Conservation (phyloP, 1,140 invertebrate species). For the Neelides sp. region DNA sequence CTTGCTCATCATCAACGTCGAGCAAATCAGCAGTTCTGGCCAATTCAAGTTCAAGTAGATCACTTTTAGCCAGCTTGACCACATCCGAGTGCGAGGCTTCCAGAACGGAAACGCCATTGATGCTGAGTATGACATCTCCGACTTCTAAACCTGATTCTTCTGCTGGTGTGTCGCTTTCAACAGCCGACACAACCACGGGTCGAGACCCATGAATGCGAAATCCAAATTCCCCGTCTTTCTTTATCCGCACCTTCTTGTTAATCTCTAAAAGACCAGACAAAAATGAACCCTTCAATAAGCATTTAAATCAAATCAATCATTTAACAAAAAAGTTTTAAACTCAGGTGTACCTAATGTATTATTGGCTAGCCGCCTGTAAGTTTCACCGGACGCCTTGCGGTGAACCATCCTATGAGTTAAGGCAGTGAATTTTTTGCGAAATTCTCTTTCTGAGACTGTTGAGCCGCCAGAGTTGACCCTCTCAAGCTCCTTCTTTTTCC, state of each 20-base stretch:
- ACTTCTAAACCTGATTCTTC: slow-evolving; percentile 80
- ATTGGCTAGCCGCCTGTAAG: slow-evolving; percentile 68
- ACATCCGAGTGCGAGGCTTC: slow-evolving; percentile 88
- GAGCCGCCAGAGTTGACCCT: slow-evolving; percentile 47
- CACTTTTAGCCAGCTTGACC: slow-evolving; percentile 78
- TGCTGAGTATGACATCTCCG: slow-evolving; percentile 82
- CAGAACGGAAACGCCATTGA: slow-evolving; percentile 79
- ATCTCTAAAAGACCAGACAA: slow-evolving; percentile 22
- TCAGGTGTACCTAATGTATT: slow-evolving; percentile 79
- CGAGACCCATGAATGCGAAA: slow-evolving; percentile 90
- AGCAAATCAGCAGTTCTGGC: slow-evolving; percentile 66
- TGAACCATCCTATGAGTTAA: slow-evolving; percentile 80
- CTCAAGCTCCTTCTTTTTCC: slow-evolving; percentile 38
- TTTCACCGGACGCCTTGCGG: slow-evolving; percentile 77
- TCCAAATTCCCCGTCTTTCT: slow-evolving; percentile 76
- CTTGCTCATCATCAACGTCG: slow-evolving; percentile 17
- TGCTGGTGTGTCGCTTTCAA: slow-evolving; percentile 80
- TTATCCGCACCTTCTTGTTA: slow-evolving; percentile 22
- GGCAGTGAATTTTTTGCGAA: slow-evolving; percentile 69
- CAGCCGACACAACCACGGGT: slow-evolving; percentile 86
- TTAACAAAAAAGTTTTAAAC: too few relatives aligned
- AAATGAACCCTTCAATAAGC: too few relatives aligned
- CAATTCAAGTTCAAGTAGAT: slow-evolving; percentile 72
- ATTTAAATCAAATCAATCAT: too few relatives aligned
- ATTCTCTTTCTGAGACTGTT: slow-evolving; percentile 73